Conservation (phyloP, 2,113 vertebrate species). For the Talpa occidentalis region DNA sequence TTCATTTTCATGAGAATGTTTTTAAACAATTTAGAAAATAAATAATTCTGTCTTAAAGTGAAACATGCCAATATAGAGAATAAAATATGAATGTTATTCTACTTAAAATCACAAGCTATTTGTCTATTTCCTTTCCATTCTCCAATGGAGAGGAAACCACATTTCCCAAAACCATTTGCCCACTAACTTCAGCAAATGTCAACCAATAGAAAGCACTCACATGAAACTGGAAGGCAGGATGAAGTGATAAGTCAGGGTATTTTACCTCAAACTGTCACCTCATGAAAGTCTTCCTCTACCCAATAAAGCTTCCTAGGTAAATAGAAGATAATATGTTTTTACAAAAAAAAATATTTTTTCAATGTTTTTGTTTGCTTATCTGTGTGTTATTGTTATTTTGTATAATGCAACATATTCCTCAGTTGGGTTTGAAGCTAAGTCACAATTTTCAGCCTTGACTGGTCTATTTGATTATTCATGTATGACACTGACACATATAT, state of each 20-base stretch:
- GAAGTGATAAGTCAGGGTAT: background rate
- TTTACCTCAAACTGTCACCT: background rate
- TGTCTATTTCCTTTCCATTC: background rate
- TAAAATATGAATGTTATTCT: background rate
- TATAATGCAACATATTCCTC: background rate
- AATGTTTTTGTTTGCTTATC: background rate
- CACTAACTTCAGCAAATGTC: background rate
- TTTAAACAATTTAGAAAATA: background rate
- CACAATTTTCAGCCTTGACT: slow-evolving; percentile 29
- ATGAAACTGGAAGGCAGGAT: background rate
- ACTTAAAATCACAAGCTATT: background rate
- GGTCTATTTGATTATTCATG: slow-evolving; percentile 6
- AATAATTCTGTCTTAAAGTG: background rate
- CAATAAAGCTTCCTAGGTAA: background rate
- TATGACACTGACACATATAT: background rate
- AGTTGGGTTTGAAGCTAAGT: slow-evolving; percentile 9
- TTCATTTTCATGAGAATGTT: background rate
- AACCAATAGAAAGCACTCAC: background rate
- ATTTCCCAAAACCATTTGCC: background rate
- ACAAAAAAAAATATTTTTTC: background rate
- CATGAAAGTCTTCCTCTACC: background rate
- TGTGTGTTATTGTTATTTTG: background rate
- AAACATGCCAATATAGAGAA: background rate
- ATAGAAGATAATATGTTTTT: background rate
- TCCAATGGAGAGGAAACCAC: background rate